Evolutionary conservation across 2,797 vertebrate genomes (phyloP).

Genomic region (Anguilla pacifica): DNA sequence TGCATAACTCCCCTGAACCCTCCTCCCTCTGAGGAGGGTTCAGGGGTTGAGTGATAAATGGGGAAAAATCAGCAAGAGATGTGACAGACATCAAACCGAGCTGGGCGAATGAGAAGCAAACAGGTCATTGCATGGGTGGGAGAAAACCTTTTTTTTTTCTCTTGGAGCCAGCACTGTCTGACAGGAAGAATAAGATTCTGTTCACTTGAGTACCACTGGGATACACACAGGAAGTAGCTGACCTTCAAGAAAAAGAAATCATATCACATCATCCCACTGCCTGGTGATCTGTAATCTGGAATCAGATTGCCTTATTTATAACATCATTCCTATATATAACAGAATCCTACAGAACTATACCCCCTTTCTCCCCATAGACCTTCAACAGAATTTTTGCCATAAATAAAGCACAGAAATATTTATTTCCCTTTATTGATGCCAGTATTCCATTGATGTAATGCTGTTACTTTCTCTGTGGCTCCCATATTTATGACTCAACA

Average conservation of each 20-base stretch:
- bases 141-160: background rate
- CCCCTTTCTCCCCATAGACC: background rate
- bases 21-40: background rate
- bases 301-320: background rate
- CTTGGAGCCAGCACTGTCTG: background rate
- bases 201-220: background rate
- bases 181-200: background rate
- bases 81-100: background rate
- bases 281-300: background rate
- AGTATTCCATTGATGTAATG: slow-evolving; percentile 1
- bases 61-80: background rate
- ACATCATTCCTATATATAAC: slow-evolving; percentile 22
- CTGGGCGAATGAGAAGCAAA: background rate
- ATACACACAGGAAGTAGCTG: background rate
- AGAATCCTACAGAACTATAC: background rate
- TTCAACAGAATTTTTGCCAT: background rate
- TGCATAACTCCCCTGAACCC: too few species aligned
- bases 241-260: background rate
- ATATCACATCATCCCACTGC: slow-evolving; percentile 1
- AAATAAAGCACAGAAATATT: background rate
- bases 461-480: background rate
- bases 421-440: background rate
- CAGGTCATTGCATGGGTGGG: background rate
- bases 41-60: background rate
- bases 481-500: background rate